A percentile compares a stretch with the other conserved stretches of the same genome.
These are phyloP conservation scores for Stenurella melanura DNA, from an alignment of 2,888 invertebrate genomes.

Conservation along the genomic window DNA sequence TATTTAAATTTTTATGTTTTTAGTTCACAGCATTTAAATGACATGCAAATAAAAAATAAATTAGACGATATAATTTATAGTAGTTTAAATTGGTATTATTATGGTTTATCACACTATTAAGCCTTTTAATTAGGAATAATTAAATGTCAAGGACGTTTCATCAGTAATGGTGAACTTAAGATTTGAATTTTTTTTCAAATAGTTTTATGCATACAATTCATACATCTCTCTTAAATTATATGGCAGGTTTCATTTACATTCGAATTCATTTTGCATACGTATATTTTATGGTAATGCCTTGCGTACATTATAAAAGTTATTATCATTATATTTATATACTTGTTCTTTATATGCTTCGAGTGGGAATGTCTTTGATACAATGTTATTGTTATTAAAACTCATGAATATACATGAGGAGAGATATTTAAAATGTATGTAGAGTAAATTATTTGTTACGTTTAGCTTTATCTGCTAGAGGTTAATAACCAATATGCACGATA, in stretches of 20 bases:
- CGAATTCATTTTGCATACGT: constrained; percentile 54
- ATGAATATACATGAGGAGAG: constrained; percentile 47
- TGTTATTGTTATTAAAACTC: constrained; percentile 49
- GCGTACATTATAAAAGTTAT: constrained; percentile 53
- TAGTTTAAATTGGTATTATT: constrained; percentile 66
- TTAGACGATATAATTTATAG: constrained; percentile 62
- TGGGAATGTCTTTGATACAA: constrained; percentile 53
- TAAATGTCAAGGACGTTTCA: constrained; percentile 67
- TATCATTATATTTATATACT: constrained; percentile 53
- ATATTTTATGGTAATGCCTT: constrained; percentile 50
- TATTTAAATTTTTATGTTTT: constrained; percentile 50
- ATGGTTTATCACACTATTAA: constrained; percentile 68
- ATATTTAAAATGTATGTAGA: constrained; percentile 42
- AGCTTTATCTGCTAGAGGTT: constrained; percentile 39
- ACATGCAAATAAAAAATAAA: constrained; percentile 66
- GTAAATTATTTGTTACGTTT: constrained; percentile 37
- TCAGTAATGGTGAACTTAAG: constrained; percentile 34
- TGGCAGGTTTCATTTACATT: constrained; percentile 54
- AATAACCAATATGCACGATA: constrained; percentile 14
- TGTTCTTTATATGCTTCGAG: constrained; percentile 51
- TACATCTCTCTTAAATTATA: constrained; percentile 51
- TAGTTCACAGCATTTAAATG: constrained; percentile 48
- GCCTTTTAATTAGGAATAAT: constrained; percentile 69
- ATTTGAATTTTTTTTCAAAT: constrained; percentile 42
- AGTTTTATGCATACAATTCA: constrained; percentile 43